Base-by-base conservation (phyloP, 2,113 vertebrate species). In the Gadus chalcogrammus region DNA sequence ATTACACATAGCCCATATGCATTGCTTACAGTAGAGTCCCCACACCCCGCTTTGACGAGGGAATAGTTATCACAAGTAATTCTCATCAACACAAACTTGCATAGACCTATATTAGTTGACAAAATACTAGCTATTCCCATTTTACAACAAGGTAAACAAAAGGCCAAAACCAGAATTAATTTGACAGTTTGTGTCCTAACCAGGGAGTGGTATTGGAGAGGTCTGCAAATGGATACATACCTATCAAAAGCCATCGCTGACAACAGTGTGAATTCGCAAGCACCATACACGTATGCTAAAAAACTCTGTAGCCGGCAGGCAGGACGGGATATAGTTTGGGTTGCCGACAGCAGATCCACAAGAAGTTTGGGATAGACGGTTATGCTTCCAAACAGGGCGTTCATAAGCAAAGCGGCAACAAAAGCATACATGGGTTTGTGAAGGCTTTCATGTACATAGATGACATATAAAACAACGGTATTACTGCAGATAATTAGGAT, bases 181-280 rank as follows among this genome's bases (percentile, higher is more conserved):
- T 64, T 64, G 16, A 65, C 64, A n/a, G 15, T 20, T 65, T 35
- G 35, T 65, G 28, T 3, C 11, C 16, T 38, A 31, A 65, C 27
- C 15, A 35, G 28, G 16, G 16, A 38, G 17, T 35, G 35, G 15
- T 35, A 31, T 12, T 31, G 24, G 27, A 35, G 63, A 15, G 28
- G 63, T 38, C 31, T 38, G 16, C 63, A 64, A 13, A 64, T 64
- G 8, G 63, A 64, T 24, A 64, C 63, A 64, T 64, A 64, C 63
- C 63, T 64, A 35, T 64, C 63, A 64, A 35, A 61, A 27, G 60
- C 60, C 60, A 61, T 61, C 20, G 17, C 22, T 24, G 60, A 20
- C 60, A 61, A 61, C 3, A 64, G n/a, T 31, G 63, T 64, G 16
- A 17, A 64, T 17, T 64, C 63, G 1, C 15, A 35, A 42, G 15